A percentile compares a stretch with the other conserved stretches of the same genome.
Conservation (phyloP, 2,888 invertebrate species). For the Cheilosia variabilis region DNA sequence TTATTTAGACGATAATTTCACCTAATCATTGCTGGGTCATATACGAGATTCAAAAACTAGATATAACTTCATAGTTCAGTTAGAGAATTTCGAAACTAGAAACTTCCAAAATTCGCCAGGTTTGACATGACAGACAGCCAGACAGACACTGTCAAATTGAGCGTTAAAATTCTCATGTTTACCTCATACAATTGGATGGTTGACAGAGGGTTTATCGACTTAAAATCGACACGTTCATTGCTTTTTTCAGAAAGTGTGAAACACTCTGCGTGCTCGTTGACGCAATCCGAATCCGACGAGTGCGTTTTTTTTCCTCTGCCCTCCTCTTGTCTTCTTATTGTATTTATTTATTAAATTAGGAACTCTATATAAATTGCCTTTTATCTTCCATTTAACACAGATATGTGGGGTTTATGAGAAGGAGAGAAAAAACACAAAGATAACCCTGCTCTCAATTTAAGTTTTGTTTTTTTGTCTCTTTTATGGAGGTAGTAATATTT, state of each 20-base stretch:
- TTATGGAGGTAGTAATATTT: slow-evolving; percentile 42
- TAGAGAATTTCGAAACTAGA: slow-evolving; percentile 15
- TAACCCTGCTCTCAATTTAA: slow-evolving; percentile 72
- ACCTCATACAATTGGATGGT: background rate
- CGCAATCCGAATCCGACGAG: slow-evolving; percentile 62
- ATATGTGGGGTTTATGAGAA: slow-evolving; percentile 54
- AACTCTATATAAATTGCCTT: slow-evolving; percentile 69
- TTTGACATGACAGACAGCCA: background rate
- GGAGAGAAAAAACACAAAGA: slow-evolving; percentile 11
- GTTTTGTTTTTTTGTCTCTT: background rate
- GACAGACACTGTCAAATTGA: background rate
- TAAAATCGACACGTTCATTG: background rate
- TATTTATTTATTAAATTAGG: slow-evolving; percentile 73
- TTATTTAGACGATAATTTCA: slow-evolving; percentile 40
- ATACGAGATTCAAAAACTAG: slow-evolving; percentile 11
- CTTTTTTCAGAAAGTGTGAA: slow-evolving; percentile 50
- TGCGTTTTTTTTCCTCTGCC: slow-evolving; percentile 44
- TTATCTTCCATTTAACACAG: slow-evolving; percentile 72
- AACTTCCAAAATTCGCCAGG: slow-evolving; percentile 1
- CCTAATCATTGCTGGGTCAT: slow-evolving; percentile 38
- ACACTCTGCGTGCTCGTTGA: slow-evolving; percentile 48
- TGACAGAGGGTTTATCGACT: no score
- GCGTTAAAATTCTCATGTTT: background rate
- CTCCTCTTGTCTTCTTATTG: slow-evolving; percentile 33
- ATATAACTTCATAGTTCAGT: slow-evolving; percentile 2